A percentile compares a stretch with the other conserved stretches of the same genome.
Conservation (phyloP, 1,140 invertebrate species). For the Leptinotarsa lineolata region DNA sequence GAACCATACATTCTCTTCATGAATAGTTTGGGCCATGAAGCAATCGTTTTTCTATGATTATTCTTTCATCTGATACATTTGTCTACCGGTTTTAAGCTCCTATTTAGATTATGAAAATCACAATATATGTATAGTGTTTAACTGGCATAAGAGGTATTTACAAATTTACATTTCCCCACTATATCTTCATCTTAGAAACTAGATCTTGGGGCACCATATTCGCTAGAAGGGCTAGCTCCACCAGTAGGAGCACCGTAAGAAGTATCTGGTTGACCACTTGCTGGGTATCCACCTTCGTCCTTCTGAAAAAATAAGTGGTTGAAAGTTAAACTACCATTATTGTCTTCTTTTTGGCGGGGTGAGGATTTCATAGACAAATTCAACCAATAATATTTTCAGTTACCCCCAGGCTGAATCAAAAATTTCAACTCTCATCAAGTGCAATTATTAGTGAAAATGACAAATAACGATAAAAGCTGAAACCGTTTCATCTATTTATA, state of each 20-base stretch:
- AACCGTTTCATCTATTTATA: too few species aligned
- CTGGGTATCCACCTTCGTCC: constrained; percentile 58
- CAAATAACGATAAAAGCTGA: too few species aligned
- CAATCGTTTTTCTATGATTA: background rate
- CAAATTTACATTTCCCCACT: constrained; percentile 22
- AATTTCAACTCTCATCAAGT: too few species aligned
- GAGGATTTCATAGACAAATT: too few species aligned
- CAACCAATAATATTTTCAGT: too few species aligned
- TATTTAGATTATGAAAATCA: constrained; percentile 21
- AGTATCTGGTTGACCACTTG: constrained; percentile 54
- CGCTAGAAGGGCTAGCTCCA: constrained; percentile 51
- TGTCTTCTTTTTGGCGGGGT: too few species aligned
- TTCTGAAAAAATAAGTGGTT: constrained; percentile 41
- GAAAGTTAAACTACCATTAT: too few species aligned
- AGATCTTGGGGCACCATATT: constrained; percentile 57
- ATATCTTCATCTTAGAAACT: constrained; percentile 14
- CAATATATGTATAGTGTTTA: constrained; percentile 16
- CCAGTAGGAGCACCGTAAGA: constrained; percentile 41
- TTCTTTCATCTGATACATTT: constrained; percentile 12
- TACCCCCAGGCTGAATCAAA: too few species aligned
- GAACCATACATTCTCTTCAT: too few species aligned
- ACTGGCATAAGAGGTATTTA: constrained; percentile 27
- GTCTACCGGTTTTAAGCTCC: constrained; percentile 15
- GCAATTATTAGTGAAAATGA: too few species aligned
- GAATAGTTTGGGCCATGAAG: too few species aligned